Conservation (phyloP, 2,113 vertebrate genomes). For the Pluvianellus socialis region DNA sequence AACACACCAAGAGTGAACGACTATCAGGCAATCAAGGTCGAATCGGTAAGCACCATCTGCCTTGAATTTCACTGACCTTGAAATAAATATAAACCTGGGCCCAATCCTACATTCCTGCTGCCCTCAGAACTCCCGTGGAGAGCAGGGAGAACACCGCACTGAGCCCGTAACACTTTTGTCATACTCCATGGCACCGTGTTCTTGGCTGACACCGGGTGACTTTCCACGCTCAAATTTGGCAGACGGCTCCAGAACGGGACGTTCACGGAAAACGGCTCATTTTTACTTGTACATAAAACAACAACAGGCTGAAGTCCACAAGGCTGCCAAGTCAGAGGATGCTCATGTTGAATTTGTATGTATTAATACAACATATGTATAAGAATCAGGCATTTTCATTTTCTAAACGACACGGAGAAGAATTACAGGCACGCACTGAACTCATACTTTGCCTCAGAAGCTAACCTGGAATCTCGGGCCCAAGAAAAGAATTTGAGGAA, state of each 20-base stretch:
- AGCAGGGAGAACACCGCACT: neutral
- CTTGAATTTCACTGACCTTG: neutral
- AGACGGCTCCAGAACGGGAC: neutral
- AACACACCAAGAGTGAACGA: neutral
- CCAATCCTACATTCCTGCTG: neutral
- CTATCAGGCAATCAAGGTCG: rapidly evolving
- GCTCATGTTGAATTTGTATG: neutral
- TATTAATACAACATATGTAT: neutral
- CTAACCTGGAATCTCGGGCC: neutral
- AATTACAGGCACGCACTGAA: neutral
- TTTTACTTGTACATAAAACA: neutral
- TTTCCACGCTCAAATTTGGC: neutral
- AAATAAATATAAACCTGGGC: neutral
- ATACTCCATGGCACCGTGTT: neutral
- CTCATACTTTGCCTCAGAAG: neutral
- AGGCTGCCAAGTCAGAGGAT: neutral
- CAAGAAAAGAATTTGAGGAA: neutral
- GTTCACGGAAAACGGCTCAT: neutral
- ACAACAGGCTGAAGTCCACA: neutral
- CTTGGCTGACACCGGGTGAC: neutral
- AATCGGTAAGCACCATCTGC: neutral
- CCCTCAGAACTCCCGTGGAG: neutral
- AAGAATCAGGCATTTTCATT: neutral
- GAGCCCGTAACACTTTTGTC: neutral
- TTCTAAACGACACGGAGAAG: neutral